Evolutionary conservation across 2,888 invertebrate species (phyloP).

Genomic region (Masnerella sp.): DNA sequence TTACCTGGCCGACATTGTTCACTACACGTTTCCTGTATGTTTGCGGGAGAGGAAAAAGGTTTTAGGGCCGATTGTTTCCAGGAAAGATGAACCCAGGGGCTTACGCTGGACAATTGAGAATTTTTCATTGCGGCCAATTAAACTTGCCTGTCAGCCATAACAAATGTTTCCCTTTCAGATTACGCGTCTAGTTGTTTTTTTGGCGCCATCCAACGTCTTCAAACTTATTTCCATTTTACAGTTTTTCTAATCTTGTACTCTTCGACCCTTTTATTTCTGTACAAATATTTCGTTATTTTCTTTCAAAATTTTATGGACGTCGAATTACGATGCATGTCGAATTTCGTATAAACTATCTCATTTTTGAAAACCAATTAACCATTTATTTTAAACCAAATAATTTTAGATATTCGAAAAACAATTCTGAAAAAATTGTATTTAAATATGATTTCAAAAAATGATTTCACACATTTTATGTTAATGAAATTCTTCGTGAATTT

Average conservation of each 20-base stretch:
- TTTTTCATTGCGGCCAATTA: conserved; percentile 54
- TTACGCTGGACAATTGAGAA: conserved; percentile 43
- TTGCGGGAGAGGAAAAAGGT: conserved; percentile 35
- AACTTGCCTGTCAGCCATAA: conserved; percentile 39
- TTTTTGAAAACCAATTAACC: too few relatives aligned
- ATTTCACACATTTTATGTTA: too few relatives aligned
- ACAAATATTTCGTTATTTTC: too few relatives aligned
- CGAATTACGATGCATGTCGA: too few relatives aligned
- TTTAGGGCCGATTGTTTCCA: conserved; percentile 52
- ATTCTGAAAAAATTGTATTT: too few relatives aligned
- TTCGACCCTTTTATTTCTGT: too few relatives aligned
- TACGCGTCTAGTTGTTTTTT: conserved; percentile 16
- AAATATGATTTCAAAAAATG: neutral
- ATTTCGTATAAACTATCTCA: too few relatives aligned
- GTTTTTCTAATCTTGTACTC: too few relatives aligned
- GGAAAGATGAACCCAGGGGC: conserved; percentile 38
- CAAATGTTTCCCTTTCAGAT: conserved; percentile 41
- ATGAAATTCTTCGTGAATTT: too few relatives aligned
- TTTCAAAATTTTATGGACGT: too few relatives aligned
- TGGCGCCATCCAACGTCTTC: neutral
- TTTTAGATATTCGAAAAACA: too few relatives aligned
- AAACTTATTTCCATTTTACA: conserved; percentile 1
- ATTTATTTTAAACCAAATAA: too few relatives aligned
- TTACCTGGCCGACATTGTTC: conserved; percentile 52
- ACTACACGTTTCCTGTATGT: conserved; percentile 40